These are phyloP conservation scores for Arrhamphus sclerolepis DNA, from an alignment of 2,797 vertebrate genomes.

Conservation along the genomic window DNA sequence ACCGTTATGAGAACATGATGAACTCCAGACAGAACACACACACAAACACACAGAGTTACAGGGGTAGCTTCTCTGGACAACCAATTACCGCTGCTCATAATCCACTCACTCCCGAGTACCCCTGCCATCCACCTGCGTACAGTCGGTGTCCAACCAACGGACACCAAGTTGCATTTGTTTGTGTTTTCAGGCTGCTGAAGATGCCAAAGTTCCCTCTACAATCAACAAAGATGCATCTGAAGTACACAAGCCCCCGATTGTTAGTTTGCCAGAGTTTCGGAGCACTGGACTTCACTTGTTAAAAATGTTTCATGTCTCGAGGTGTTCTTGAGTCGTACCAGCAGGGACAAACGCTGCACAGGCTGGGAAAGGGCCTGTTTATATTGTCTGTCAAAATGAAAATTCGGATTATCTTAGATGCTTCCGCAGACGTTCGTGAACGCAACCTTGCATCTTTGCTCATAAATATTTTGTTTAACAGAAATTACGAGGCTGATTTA, in stretches of 20 bases:
- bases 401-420: conserved; percentile 12
- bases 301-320: conserved; percentile 34
- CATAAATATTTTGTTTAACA: too few species aligned
- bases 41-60: conserved; percentile 43
- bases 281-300: conserved; percentile 38
- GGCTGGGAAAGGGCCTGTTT: conserved; percentile 14
- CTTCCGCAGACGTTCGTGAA: conserved; percentile 11
- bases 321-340: conserved; percentile 26
- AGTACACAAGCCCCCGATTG: conserved; percentile 33
- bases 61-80: conserved; percentile 71
- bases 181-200: conserved; percentile 28
- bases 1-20: conserved; percentile 80
- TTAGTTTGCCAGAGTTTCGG: conserved; percentile 33
- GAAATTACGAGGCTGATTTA: too few species aligned
- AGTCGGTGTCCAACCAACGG: conserved; percentile 42
- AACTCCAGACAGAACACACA: conserved; percentile 65
- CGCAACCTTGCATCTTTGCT: too few species aligned
- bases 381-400: conserved; percentile 16
- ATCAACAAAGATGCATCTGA: conserved; percentile 38
- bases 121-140: conserved; percentile 63
- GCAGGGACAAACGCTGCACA: conserved; percentile 16
- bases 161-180: conserved; percentile 32
- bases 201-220: conserved; percentile 54
- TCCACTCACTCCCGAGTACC: conserved; percentile 71
- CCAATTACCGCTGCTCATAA: conserved; percentile 79